phyloP scores from a whole-genome alignment of 2,113 vertebrate species.

The Cyphomyrus discorhynchus region DNA sequence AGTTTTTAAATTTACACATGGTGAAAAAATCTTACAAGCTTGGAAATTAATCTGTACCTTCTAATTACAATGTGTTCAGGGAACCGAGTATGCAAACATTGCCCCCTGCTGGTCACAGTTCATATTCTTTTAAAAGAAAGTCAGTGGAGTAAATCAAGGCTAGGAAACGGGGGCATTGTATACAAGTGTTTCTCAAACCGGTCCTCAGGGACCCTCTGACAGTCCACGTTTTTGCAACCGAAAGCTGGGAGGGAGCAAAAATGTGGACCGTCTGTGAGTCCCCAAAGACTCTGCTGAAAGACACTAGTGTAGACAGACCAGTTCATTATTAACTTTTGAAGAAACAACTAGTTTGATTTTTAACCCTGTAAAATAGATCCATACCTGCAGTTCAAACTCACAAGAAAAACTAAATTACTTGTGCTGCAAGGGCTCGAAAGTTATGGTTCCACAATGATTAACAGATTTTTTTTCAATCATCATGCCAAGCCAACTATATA shows the following conservation, averaged over 20 bases:
- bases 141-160: not conserved
- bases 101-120: conserved; percentile 46
- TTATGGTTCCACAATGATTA: not conserved
- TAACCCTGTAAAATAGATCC: not conserved
- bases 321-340: not conserved
- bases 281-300: not conserved
- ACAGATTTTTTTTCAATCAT: not conserved
- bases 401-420: not conserved
- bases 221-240: not conserved
- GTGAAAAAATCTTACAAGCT: conserved; percentile 24
- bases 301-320: not conserved
- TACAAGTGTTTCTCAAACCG: not conserved
- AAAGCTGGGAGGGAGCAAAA: not conserved
- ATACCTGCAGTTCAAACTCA: not conserved
- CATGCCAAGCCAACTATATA: not conserved
- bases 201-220: not conserved
- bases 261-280: not conserved
- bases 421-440: not conserved
- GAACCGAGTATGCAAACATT: conserved; percentile 24
- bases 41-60: conserved; percentile 50
- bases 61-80: conserved; percentile 22
- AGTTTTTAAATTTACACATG: conserved; percentile 54
- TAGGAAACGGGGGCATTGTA: not conserved
- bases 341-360: not conserved
- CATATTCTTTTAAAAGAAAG: conserved; percentile 17